Base-by-base conservation (phyloP, 2,113 vertebrate species). In the Apodemus sylvaticus region DNA sequence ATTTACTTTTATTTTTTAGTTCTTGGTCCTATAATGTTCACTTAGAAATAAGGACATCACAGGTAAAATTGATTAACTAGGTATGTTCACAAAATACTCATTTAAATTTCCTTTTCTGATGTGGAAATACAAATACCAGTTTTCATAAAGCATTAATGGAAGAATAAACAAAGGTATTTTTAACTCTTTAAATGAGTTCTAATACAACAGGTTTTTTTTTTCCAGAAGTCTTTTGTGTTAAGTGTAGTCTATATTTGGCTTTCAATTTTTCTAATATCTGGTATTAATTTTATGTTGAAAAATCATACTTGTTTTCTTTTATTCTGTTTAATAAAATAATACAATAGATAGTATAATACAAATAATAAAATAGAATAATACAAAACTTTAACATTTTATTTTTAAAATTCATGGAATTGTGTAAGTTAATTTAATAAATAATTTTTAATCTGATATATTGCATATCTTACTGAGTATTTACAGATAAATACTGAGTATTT, bases 31-130 rank as follows among this genome's bases (percentile, higher is more conserved):
- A 53, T 70, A 55, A 36, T 53, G 51, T 86, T 70, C 51, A 0
- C 85, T 85, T 68, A 39, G 13, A 79, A 90, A 79, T 90, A 79
- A 90, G 36, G 64, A 11, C 5, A 76, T 81, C n/a, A 7, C 29
- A 64, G n/a, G 26, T 24, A 31, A 85, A n/a, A 1, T 64, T 92
- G 5, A 4, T 45, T 94, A 34, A 88, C 60, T 45, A 10, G 10
- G 16, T 53, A 48, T 48, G 64, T 39, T 71, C 14, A 62, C 39
- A 24, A 42, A 87, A 12, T n/a, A 58, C 7, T 10, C 22, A 31
- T 29, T 90, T 86, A 10, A 39, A 45, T 89, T 42, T 90, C 64
- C 64, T 91, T 96, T 91, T 77, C 17, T 81, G 29, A 20, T 86
- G 34, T 76, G 29, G 2, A 62, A 51, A 68, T 58, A 14, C 0